phyloP scores from a whole-genome alignment of 2,888 invertebrate genomes.

The Rhyacophila evoluta region DNA sequence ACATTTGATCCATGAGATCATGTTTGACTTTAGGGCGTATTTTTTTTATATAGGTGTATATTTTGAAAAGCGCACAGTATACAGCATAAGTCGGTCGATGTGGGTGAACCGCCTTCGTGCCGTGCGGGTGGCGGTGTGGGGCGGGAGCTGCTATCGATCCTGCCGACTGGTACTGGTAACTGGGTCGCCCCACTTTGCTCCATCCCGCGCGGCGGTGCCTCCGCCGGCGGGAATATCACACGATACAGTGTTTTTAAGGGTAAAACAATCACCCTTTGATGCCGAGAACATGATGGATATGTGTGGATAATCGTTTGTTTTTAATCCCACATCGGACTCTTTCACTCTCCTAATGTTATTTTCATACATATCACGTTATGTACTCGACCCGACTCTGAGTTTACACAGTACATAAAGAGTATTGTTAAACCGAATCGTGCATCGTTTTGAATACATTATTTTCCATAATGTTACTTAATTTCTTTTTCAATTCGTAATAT shows the following conservation, averaged over 20 bases:
- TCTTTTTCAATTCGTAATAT: no score
- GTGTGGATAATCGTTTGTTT: slow-evolving; percentile 2
- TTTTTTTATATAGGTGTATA: background rate
- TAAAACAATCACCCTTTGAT: slow-evolving; percentile 2
- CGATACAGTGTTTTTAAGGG: background rate
- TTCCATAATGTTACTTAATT: no score
- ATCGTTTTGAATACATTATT: no score
- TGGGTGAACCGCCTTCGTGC: background rate
- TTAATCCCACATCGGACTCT: background rate
- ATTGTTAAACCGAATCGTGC: no score
- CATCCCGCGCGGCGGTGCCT: background rate
- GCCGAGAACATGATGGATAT: slow-evolving; percentile 9
- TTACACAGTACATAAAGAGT: no score
- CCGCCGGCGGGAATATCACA: background rate
- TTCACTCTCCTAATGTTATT: background rate
- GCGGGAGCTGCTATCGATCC: slow-evolving; percentile 14
- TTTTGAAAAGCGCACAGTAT: background rate
- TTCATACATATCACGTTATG: no score
- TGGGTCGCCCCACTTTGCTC: background rate
- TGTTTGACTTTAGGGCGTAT: background rate
- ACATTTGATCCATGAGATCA: background rate
- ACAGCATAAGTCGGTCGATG: slow-evolving; percentile 7
- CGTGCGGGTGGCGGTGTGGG: background rate
- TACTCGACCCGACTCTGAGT: no score
- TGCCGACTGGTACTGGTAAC: slow-evolving; percentile 2